Evolutionary conservation across 64 coral and sea anemone species (phyloP), one percentile per base, ranked within the genome.

Genomic region (Porites australiensis): DNA sequence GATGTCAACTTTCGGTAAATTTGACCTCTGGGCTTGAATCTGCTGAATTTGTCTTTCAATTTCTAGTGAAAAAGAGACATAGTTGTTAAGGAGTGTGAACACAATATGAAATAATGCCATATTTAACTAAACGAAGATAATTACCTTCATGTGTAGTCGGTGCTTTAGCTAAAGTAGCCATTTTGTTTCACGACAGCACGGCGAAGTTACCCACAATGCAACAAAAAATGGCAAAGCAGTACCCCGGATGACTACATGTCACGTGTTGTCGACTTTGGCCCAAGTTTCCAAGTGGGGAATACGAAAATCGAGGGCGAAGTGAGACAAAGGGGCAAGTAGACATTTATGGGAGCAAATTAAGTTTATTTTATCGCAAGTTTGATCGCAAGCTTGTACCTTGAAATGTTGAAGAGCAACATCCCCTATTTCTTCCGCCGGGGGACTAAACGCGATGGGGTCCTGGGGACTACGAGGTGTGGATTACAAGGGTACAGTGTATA

Each of bases 1-100:
- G 21, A 60, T 50, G 49, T 48, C 67, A 91, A 75, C 73, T 51
- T 93, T 93, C 5, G 51, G 70, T 22, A 76, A 76, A 70, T 79
- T 85, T 15, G 91, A 77, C 77, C 91, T 77, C 55, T 85, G 82
- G 52, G 91, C 91, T 71, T 93, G 91, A 57, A 93, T 55, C 64
- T 86, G 82, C 65, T 93, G 91, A 61, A 86, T 86, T 72, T 93
- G 91, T 55, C 77, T 87, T 44, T 93, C 91, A 20, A 93, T 93
- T 70, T 93, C 91, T 93, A 21, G 3, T 61, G 5, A 64, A 16
- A 67, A 77, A 92, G 58, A 55, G 4, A 19, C 5, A 19, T 12
- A 44, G 13, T 15, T 1, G 11, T 52, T 68, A 55, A 72, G 54
- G 49, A 16, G 8, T 20, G 58, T 15, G 3, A 20, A 15, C 1